Base-by-base conservation (phyloP, 2,113 vertebrate species). In the Trematocara unimaculatum region DNA sequence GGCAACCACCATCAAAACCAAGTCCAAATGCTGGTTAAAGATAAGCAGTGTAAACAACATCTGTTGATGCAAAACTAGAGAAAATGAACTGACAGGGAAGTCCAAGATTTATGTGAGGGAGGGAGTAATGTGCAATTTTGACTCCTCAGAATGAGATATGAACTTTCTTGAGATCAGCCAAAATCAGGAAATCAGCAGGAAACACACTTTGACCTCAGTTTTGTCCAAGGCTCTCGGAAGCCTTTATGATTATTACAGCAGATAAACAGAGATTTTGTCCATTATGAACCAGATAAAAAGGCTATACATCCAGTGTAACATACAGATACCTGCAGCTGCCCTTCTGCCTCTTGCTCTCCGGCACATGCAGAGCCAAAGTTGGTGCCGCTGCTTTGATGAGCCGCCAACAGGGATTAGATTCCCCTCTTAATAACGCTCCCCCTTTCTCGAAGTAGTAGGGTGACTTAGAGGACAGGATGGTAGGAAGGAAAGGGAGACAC, bases 391-490 rank as follows among this genome's bases (percentile, higher is more conserved):
- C 96, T 95, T 95, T 96, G 89, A 95, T 94, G 90, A 87, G 67
- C 87, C 72, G 93, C 94, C 95, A 95, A 82, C 81, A 74, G 10
- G 93, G 93, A 94, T 95, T 93, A 89, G 89, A 91, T 96, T 95
- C 84, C 93, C 77, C 87, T 82, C 92, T 93, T 95, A 94, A 94
- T 94, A 92, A 94, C 96, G 96, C 96, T 26, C 95, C 96, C 91
- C 84, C 95, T 94, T 96, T 96, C 95, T 91, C 96, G 95, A 96
- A 96, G 96, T 60, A 88, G 91, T 92, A 90, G 92, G 96, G 95
- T 97, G 95, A 96, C 95, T 96, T 96, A 96, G 94, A 96, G 94
- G 95, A 93, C 95, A 96, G 95, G 96, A 54, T 84, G 88, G 85
- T 80, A 72, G 87, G 56, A 74, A 87, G 85, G 77, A 88, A 87